A percentile compares a stretch with the other conserved stretches of the same genome.
These are phyloP conservation scores for Pseudococcus longispinus DNA, from an alignment of 2,888 invertebrate species.

Conservation along the genomic window DNA sequence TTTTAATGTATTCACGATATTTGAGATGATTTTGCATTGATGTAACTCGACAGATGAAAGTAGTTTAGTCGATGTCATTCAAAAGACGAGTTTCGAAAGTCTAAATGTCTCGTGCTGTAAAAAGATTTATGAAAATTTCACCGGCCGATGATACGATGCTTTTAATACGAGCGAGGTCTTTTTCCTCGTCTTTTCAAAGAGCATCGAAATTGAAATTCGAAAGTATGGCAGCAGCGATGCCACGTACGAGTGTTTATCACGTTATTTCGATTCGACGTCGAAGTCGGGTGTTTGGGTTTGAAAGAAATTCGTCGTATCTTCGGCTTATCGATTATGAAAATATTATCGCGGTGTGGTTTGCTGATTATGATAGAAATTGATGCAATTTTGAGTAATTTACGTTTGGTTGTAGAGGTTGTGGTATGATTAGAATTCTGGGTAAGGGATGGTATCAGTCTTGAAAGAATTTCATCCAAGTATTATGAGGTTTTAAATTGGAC, in stretches of 20 bases:
- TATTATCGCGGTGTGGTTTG: too few species aligned
- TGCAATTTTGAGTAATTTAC: too few species aligned
- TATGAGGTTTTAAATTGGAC: too few species aligned
- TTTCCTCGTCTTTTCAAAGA: neutral
- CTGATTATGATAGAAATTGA: too few species aligned
- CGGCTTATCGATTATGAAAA: too few species aligned
- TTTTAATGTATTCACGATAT: neutral
- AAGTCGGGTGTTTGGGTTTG: too few species aligned
- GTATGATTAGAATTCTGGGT: too few species aligned
- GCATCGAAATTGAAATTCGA: neutral
- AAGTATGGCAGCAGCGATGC: neutral
- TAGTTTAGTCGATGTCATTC: conserved; percentile 1
- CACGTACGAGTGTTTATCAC: neutral
- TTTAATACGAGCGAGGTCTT: neutral
- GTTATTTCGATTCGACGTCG: neutral
- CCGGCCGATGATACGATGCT: neutral
- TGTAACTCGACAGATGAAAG: neutral
- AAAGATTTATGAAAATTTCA: neutral
- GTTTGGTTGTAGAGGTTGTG: too few species aligned
- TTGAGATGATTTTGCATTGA: conserved; percentile 4
- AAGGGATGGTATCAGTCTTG: too few species aligned
- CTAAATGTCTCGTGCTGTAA: neutral
- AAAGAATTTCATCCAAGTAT: too few species aligned
- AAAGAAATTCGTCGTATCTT: too few species aligned
- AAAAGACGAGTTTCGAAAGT: conserved; percentile 8